phyloP scores from a whole-genome alignment of 1,140 invertebrate species.

The Saccostrea echinata region DNA sequence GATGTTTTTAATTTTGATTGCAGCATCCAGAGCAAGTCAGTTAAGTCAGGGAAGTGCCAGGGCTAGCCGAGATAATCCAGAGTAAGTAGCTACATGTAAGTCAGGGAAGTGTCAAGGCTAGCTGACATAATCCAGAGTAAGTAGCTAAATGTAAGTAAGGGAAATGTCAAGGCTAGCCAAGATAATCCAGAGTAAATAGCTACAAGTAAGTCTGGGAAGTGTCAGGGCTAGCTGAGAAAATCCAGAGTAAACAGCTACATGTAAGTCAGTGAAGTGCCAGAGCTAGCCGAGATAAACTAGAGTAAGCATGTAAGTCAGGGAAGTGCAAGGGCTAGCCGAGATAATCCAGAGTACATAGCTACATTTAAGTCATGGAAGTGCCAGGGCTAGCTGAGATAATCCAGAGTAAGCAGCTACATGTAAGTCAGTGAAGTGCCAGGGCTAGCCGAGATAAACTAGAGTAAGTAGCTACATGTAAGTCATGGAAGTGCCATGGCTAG shows the following conservation, averaged over 20 bases:
- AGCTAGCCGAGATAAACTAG: constrained; percentile 33
- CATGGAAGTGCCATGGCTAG: too few relatives aligned
- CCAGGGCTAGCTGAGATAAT: too few relatives aligned
- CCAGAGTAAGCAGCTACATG: too few relatives aligned
- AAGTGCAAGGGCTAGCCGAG: constrained; percentile 47
- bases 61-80: constrained; percentile 35
- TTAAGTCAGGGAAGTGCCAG: constrained; percentile 61
- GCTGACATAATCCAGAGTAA: too few relatives aligned
- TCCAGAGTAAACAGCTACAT: too few relatives aligned
- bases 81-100: too few relatives aligned
- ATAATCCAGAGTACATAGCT: constrained; percentile 59
- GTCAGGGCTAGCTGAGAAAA: too few relatives aligned
- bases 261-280: constrained; percentile 61
- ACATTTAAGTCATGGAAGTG: too few relatives aligned
- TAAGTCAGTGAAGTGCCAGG: constrained; percentile 60
- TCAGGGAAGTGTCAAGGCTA: too few relatives aligned
- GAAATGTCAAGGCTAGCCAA: constrained; percentile 45
- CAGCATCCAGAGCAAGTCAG: constrained; percentile 57
- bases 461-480: too few relatives aligned
- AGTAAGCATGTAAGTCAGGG: constrained; percentile 62
- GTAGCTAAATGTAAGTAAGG: too few relatives aligned
- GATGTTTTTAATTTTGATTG: neutral
- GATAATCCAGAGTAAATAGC: constrained; percentile 60
- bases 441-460: constrained; percentile 42
- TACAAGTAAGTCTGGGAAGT: too few relatives aligned